phyloP scores from a whole-genome alignment of 2,113 vertebrate species.

The Pantherophis guttatus region DNA sequence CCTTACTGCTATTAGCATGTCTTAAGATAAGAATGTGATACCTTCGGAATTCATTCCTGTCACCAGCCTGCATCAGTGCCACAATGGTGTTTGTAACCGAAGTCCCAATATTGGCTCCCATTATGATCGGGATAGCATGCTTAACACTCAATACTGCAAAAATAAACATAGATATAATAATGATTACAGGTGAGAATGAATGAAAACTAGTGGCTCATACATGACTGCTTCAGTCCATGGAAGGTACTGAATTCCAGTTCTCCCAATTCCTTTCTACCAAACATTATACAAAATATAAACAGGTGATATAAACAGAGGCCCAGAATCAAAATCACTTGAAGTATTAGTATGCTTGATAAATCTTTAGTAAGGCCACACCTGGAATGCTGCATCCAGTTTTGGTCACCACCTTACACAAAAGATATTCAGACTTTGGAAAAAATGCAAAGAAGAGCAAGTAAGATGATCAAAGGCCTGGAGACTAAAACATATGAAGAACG shows the following conservation, averaged over 20 bases:
- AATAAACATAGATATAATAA: slow-evolving; percentile 14
- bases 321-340: neutral
- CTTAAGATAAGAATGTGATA: slow-evolving; percentile 50
- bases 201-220: neutral
- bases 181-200: neutral
- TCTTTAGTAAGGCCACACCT: neutral
- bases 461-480: no score
- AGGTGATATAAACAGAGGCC: neutral
- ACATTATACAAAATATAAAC: neutral
- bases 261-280: neutral
- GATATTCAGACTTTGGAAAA: no score
- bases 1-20: neutral
- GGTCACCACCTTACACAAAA: no score
- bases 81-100: slow-evolving; percentile 96
- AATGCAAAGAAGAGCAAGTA: no score
- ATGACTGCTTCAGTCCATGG: neutral
- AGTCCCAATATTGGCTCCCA: slow-evolving; percentile 97
- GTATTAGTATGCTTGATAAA: neutral
- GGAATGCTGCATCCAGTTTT: no score
- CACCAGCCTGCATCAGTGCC: slow-evolving; percentile 92
- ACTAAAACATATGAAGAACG: no score
- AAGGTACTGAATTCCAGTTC: neutral
- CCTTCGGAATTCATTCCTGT: slow-evolving; percentile 94
- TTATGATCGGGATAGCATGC: slow-evolving; percentile 89
- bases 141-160: slow-evolving; percentile 81